Base-by-base conservation (phyloP, 92 coral and sea anemone species). In the Porites cylindrica region DNA sequence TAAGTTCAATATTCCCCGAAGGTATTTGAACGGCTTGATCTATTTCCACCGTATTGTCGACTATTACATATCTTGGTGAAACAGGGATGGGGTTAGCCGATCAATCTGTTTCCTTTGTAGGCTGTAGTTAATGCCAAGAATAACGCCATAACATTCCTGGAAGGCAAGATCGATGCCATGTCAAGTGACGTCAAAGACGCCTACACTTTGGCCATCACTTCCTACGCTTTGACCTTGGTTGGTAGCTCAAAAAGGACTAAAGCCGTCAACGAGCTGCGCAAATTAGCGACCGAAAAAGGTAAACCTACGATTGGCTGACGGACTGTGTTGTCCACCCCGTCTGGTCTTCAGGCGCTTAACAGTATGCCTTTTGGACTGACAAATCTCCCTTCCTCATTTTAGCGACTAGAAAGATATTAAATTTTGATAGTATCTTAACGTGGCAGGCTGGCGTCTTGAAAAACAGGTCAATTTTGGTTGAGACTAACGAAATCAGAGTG, bases 161-260 rank as follows among this genome's bases (percentile, higher is more conserved):
- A 56, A 50, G 72, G 60, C 65, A 75, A 56, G 78, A 73, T 77
- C 32, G 18, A 67, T 6, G 86, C 65, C 8, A 51, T 83, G 71
- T 73, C 80, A 21, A 83, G 81, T 61, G 87, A 58, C n/a, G 84
- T 77, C 11, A 73, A 82, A 52, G 98, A 95, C 67, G 64, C 87
- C 1, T 96, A 96, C 84, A 96, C 96, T 1, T 79, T 96, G 70
- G 96, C 99, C n/a, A 88, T 96, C 38, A 80, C 80, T 7, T 88
- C 98, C 7, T 95, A 95, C 14, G 98, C 98, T 10, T 65, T 96
- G 81, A 81, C 88, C 1, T 88, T 96, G 80, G 92, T 90, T 13
- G 80, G 90, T 63, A 91, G 93, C 66, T 65, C 71, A 4, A 73
- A 66, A 58, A 71, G 26, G 65, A 75, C 69, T 51, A 85, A 77